phyloP scores from a whole-genome alignment of 2,888 invertebrate species.

The Rhagophthalmus giganteus region DNA sequence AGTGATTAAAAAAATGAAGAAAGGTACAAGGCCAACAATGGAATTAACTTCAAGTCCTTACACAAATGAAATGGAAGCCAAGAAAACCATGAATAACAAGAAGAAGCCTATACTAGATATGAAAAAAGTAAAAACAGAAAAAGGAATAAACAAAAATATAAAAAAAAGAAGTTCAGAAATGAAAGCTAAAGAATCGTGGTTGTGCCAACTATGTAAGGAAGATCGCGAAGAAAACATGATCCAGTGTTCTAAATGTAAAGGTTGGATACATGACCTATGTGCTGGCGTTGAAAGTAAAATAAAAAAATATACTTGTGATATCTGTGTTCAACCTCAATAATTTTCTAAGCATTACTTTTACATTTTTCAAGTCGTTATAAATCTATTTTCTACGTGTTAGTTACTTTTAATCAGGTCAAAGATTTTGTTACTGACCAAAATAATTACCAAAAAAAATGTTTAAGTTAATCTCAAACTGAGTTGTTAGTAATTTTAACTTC shows the following conservation, averaged over 20 bases:
- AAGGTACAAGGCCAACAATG: not conserved
- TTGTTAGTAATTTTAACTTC: too few species aligned
- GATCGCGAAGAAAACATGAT: conserved; percentile 1
- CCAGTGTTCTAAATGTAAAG: conserved; percentile 2
- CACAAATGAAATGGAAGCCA: not conserved
- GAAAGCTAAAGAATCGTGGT: conserved; percentile 1
- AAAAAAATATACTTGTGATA: conserved; percentile 5
- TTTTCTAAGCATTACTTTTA: too few species aligned
- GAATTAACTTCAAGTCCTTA: conserved; percentile 1
- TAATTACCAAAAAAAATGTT: too few species aligned
- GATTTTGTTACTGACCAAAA: too few species aligned
- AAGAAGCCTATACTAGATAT: not conserved
- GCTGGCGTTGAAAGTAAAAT: conserved; percentile 3
- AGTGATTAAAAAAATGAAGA: conserved; percentile 1
- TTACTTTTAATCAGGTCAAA: too few species aligned
- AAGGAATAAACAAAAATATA: not conserved
- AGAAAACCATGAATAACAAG: not conserved
- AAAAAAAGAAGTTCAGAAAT: not conserved
- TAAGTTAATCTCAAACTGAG: too few species aligned
- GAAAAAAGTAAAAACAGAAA: not conserved
- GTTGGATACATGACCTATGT: conserved; percentile 5
- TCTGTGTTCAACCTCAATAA: conserved; percentile 2
- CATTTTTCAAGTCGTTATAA: too few species aligned
- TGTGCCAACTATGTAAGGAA: conserved; percentile 1
- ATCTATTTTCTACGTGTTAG: too few species aligned